Base-by-base conservation (phyloP, 2,888 invertebrate genomes). In the Cephalotes varians region DNA sequence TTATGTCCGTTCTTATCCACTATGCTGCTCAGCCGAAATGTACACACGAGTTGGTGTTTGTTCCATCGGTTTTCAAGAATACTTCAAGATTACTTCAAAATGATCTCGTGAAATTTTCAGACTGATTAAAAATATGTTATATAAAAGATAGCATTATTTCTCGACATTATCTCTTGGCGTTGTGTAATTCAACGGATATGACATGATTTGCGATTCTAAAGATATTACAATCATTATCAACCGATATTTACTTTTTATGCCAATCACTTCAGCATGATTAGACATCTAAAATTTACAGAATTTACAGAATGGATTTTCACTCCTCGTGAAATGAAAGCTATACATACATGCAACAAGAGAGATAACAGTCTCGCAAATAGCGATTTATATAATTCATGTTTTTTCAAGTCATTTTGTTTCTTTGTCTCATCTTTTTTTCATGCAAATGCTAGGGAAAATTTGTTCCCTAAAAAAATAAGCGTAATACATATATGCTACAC, bases 401-500 rank as follows among this genome's bases (percentile, higher is more conserved):
- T 89, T 77, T 65, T 44, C 73, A 60, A 51, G 60, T 81, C 65
- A 69, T 64, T 49, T 76, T 25, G 49, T 74, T 25, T 74, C 44
- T 67, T 73, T 56, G 18, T 58, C 62, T 25, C 47, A 2, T 77
- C 34, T 40, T 65, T 81, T 69, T 85, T 80, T 74, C 82, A 84
- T 80, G 84, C 81, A 87, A 88, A 86, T 86, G 85, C 88, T 82
- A 85, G 83, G 84, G 79, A 76, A 74, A 84, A 60, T 58, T 83
- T 5, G n/a, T 82, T 73, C 81, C 80, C 81, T 69, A 71, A 81
- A 82, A 90, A 85, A 89, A 89, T 92, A 92, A 92, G 92, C 92
- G 92, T 92, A 92, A 91, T 92, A n/a, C n/a, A n/a, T n/a, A n/a
- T n/a, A 85, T 84, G 69, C 85, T 79, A 79, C 85, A 88, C 85